A percentile compares a stretch with the other conserved stretches of the same genome.
phyloP scores from a whole-genome alignment of 2,797 vertebrate genomes.

The Chaenodraco wilsoni region DNA sequence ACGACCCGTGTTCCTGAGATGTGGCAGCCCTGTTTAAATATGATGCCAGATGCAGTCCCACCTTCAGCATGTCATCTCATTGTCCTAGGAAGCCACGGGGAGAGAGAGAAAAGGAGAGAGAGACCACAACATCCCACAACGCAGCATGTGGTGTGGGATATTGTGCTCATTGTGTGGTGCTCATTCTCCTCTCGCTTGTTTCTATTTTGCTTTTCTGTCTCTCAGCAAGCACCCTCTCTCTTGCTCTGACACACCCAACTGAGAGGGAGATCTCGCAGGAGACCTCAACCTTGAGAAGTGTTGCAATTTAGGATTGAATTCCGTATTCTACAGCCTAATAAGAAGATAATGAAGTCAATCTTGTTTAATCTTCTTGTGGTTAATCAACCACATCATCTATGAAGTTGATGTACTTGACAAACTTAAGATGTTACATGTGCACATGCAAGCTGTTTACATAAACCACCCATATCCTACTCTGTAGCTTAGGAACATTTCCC shows the following conservation, averaged over 20 bases:
- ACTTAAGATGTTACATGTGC: constrained; percentile 7
- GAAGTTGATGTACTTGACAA: neutral
- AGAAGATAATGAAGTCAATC: constrained; percentile 4
- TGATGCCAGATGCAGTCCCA: constrained; percentile 87
- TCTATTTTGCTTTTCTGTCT: constrained; percentile 66
- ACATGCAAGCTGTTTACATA: constrained; percentile 24
- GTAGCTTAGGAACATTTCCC: constrained; percentile 27
- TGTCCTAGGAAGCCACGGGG: constrained; percentile 80
- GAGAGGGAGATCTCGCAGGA: constrained; percentile 49
- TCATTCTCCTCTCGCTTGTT: constrained; percentile 60
- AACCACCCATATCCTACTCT: constrained; percentile 17
- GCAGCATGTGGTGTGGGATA: constrained; percentile 73
- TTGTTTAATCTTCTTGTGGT: neutral
- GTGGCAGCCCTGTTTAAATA: constrained; percentile 86
- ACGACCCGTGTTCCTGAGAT: constrained; percentile 84
- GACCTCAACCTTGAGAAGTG: constrained; percentile 69
- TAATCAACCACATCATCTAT: neutral
- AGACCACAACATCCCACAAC: constrained; percentile 73
- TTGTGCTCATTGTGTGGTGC: constrained; percentile 65
- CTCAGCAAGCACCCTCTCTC: constrained; percentile 33
- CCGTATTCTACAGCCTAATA: constrained; percentile 1
- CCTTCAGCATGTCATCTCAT: constrained; percentile 87
- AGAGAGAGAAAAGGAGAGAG: constrained; percentile 59
- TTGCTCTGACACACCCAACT: constrained; percentile 51
- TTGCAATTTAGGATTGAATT: constrained; percentile 43